phyloP scores from a whole-genome alignment of 2,113 vertebrate genomes.

The Pan troglodytes region NHGRI_mPanTro3-v2.1_pri NC_072401.2:178371501-178372000 shows the following conservation, averaged over 20 bases:
- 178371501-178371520: neutral
- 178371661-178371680: neutral
- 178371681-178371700: neutral
- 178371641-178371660: neutral
- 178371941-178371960: too few species aligned
- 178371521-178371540: neutral
- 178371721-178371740: slow-evolving; percentile 4
- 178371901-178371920: too few species aligned
- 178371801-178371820: neutral
- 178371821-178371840: too few species aligned
- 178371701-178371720: neutral
- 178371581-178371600: neutral
- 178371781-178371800: neutral
- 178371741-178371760: neutral
- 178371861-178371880: too few species aligned
- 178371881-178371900: too few species aligned
- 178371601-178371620: neutral
- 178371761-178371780: neutral
- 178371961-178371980: too few species aligned
- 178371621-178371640: neutral
- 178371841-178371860: too few species aligned
- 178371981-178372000: too few species aligned
- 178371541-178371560: neutral
- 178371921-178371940: too few species aligned
- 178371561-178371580: neutral